A percentile compares a stretch with the other conserved stretches of the same genome.
Conservation (phyloP, 35 echinoderm and acorn worm species). For the Patiria miniata region DNA sequence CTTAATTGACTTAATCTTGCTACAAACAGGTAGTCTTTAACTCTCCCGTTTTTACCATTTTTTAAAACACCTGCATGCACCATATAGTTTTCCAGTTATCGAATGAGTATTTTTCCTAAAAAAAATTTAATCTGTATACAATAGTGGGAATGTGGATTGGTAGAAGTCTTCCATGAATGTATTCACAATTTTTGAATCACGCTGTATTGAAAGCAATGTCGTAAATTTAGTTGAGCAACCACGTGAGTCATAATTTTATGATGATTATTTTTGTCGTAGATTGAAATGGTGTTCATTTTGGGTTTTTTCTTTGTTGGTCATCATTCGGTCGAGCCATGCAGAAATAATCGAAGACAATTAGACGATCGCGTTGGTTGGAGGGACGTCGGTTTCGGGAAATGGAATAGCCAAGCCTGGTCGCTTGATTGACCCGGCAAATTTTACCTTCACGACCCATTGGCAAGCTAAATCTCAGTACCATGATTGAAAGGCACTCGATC, state of each 20-base stretch:
- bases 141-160: not conserved
- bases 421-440: constrained; percentile 17
- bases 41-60: not conserved
- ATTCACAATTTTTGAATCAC: constrained; percentile 15
- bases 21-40: not conserved
- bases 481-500: not conserved
- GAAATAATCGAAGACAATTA: constrained; percentile 28
- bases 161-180: constrained; percentile 16
- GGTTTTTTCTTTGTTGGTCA: not conserved
- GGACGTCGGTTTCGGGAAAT: not conserved
- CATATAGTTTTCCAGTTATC: constrained; percentile 9
- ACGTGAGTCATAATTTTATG: not conserved
- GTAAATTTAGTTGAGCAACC: not conserved
- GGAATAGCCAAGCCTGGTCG: not conserved
- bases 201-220: constrained; percentile 1
- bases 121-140: constrained; percentile 4
- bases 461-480: not conserved
- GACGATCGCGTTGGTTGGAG: not conserved
- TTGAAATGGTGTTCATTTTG: not conserved
- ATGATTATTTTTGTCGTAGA: not conserved
- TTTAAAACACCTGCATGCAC: constrained; percentile 26
- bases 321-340: constrained; percentile 7
- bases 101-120: constrained; percentile 3
- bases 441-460: not conserved
- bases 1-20: constrained; percentile 16